Evolutionary conservation across 2,113 vertebrate species (phyloP).

Genomic region (Leptobrachium ailaonicum): DNA sequence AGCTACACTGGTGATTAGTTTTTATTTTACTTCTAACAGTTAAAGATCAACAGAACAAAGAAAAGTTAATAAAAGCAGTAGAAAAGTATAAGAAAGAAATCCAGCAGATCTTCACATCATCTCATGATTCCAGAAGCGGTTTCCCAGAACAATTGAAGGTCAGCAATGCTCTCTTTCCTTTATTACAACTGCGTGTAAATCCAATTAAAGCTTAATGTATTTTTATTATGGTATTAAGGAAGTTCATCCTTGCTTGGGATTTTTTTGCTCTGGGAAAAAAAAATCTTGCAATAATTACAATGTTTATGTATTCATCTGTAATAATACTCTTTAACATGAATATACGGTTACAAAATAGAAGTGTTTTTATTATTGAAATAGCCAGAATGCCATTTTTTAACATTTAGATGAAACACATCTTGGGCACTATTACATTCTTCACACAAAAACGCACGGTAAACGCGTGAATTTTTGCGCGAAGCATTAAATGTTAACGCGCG

Average conservation of each 20-base stretch:
- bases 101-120: neutral
- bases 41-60: constrained; percentile 61
- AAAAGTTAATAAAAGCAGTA: constrained; percentile 54
- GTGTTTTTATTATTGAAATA: no score
- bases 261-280: no score
- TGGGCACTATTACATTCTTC: no score
- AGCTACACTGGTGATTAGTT: neutral
- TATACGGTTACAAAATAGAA: no score
- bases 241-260: neutral
- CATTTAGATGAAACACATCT: no score
- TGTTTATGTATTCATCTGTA: no score
- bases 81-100: constrained; percentile 52
- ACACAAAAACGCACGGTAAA: no score
- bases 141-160: constrained; percentile 54
- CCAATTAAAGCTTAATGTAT: constrained; percentile 2
- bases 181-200: neutral
- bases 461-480: no score
- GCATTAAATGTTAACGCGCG: no score
- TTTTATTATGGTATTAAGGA: neutral
- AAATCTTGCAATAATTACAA: no score
- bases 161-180: constrained; percentile 15
- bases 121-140: constrained; percentile 42
- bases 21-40: constrained; percentile 50
- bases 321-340: no score
- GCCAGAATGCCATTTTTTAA: no score